Base-by-base conservation (phyloP, 2,888 invertebrate genomes). In the Drosophila neonasuta region DNA sequence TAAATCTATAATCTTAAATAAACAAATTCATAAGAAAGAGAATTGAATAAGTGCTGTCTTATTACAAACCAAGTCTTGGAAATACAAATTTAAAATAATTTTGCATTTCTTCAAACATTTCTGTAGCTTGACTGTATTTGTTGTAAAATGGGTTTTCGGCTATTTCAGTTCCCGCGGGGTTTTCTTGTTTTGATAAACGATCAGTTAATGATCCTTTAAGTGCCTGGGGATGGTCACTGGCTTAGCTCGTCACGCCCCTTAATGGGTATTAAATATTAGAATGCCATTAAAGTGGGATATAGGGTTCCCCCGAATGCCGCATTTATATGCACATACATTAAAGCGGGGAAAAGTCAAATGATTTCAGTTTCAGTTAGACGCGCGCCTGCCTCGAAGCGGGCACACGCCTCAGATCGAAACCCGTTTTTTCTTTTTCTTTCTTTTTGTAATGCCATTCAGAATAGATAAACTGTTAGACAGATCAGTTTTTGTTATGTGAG, bases 361-460 rank as follows among this genome's bases (percentile, higher is more conserved):
- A 84, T 81, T 81, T 81, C 81, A 45, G 57, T 81, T 81, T 81
- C 86, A 84, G 74, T 81, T 71, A 79, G 84, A 81, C 73, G 80
- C 67, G 64, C 68, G 59, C 63, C 51, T 34, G n/a, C 44, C 62
- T 39, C 58, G 48, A 20, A n/a, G 39, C 44, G 44, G 68, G 75
- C 66, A 75, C 86, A 81, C 80, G 71, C 86, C 80, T 77, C 64
- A 54, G 74, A 76, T 68, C 46, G 24, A 84, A 84, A 86, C 87
- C 81, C 68, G 85, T 86, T 86, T 81, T 77, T 50, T 56, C 48
- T 10, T 86, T 81, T 50, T 77, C 48, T 56, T 51, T 10, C 10
- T 24, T 82, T 82, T 82, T 82, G 66, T 66, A 62, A 61, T 86
- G 84, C 70, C 84, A 83, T 81, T 80, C 86, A 69, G 63, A 63